Conservation (phyloP, 2,888 invertebrate species). For the Pyrochroa serraticornis region DNA sequence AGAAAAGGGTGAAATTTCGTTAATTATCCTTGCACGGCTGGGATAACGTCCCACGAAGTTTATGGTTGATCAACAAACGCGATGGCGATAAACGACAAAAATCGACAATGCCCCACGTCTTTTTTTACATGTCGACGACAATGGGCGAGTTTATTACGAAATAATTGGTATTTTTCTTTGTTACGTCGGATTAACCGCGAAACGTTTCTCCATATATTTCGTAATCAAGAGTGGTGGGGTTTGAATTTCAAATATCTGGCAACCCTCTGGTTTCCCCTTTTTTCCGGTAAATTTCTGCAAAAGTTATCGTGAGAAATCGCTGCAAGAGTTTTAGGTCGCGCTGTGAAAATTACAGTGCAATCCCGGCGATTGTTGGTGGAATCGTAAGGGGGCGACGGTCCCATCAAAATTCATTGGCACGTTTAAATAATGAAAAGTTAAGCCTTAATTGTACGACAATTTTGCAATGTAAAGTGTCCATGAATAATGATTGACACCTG, state of each 20-base stretch:
- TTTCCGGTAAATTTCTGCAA: constrained; percentile 12
- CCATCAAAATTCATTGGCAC: constrained; percentile 21
- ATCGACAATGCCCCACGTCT: background rate
- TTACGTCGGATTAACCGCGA: too few relatives aligned
- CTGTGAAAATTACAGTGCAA: constrained; percentile 23
- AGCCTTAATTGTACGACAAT: constrained; percentile 25
- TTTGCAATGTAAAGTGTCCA: constrained; percentile 28
- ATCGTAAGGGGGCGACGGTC: constrained; percentile 18
- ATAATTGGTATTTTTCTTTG: background rate
- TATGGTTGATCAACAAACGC: constrained; percentile 9
- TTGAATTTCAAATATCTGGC: constrained; percentile 26
- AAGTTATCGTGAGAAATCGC: constrained; percentile 42
- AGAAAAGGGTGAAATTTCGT: constrained; percentile 28
- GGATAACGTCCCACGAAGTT: constrained; percentile 1
- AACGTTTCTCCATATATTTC: background rate
- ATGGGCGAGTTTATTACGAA: background rate
- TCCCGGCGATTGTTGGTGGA: constrained; percentile 14
- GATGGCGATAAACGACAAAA: constrained; percentile 4
- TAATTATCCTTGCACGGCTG: constrained; percentile 15
- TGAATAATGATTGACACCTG: constrained; percentile 51
- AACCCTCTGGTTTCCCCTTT: constrained; percentile 23
- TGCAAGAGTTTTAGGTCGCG: constrained; percentile 38
- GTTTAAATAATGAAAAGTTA: constrained; percentile 22
- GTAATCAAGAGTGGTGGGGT: constrained; percentile 3
- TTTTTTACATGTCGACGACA: background rate